Evolutionary conservation across 2,888 invertebrate species (phyloP).

Genomic region (Pachliopta kotzebuea): DNA sequence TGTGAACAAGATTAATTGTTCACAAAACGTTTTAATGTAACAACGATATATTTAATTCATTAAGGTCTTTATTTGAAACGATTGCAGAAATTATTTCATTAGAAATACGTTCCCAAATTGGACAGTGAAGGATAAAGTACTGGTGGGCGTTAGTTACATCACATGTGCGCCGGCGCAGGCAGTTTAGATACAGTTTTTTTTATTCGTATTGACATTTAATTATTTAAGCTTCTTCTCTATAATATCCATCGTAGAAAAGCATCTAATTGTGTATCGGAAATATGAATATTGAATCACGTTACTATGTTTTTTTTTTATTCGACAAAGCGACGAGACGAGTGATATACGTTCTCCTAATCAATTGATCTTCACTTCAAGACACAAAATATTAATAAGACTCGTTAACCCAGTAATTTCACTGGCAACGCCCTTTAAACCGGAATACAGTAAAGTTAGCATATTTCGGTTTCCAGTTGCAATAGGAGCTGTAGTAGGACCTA

Average conservation of each 20-base stretch:
- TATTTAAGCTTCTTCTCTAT: background rate
- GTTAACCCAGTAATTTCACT: background rate
- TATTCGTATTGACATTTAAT: background rate
- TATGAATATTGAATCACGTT: background rate
- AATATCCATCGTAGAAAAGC: background rate
- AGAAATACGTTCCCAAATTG: conserved; percentile 12
- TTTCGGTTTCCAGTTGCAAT: background rate
- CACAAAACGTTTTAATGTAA: too few species aligned
- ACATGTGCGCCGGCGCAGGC: conserved; percentile 9
- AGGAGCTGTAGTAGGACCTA: too few species aligned
- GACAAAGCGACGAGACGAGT: too few species aligned
- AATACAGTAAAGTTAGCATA: background rate
- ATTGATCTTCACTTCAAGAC: background rate
- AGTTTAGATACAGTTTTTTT: conserved; percentile 3
- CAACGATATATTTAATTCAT: too few species aligned
- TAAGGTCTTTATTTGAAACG: too few species aligned
- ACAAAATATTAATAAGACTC: background rate
- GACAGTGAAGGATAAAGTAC: conserved; percentile 11
- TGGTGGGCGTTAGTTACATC: conserved; percentile 23
- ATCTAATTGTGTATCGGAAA: background rate
- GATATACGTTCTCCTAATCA: too few species aligned
- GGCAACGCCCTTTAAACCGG: background rate
- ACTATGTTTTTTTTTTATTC: background rate
- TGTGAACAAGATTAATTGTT: too few species aligned
- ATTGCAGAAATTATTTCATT: conserved; percentile 4